phyloP scores from a whole-genome alignment of 2,888 invertebrate genomes.

The Malacosoma neustria region DNA sequence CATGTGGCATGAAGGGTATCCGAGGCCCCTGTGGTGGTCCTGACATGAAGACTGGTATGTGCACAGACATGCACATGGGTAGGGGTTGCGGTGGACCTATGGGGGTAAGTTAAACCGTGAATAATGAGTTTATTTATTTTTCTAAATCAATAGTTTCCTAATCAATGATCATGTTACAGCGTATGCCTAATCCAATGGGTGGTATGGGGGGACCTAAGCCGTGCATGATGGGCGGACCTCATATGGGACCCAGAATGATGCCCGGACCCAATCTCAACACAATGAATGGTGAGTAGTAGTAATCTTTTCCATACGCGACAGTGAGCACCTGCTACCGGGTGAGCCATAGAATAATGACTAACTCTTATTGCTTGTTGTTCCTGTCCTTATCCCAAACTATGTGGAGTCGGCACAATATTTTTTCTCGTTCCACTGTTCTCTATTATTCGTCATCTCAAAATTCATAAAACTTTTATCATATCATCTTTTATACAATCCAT shows the following conservation, averaged over 20 bases:
- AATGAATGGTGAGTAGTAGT: slow-evolving; percentile 62
- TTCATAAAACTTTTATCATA: no score
- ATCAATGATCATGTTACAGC: slow-evolving; percentile 36
- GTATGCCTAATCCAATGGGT: slow-evolving; percentile 71
- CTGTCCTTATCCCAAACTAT: no score
- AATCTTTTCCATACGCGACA: slow-evolving; percentile 3
- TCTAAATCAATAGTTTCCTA: no score
- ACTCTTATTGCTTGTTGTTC: no score
- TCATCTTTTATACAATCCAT: no score
- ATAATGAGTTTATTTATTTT: background rate
- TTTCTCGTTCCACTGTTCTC: no score
- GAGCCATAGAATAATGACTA: no score
- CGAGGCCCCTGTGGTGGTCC: slow-evolving; percentile 65
- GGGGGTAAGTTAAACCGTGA: slow-evolving; percentile 55
- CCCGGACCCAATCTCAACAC: slow-evolving; percentile 64
- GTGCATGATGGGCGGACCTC: slow-evolving; percentile 71
- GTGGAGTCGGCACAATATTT: no score
- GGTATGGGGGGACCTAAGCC: slow-evolving; percentile 68
- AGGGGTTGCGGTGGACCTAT: slow-evolving; percentile 68
- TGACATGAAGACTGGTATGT: slow-evolving; percentile 68
- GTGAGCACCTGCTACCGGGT: no score
- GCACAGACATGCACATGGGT: slow-evolving; percentile 70
- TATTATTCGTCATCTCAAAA: no score
- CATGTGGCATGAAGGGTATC: slow-evolving; percentile 68
- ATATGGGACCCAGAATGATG: slow-evolving; percentile 71